phyloP scores from a whole-genome alignment of 2,113 vertebrate genomes.

The Charina bottae region DNA sequence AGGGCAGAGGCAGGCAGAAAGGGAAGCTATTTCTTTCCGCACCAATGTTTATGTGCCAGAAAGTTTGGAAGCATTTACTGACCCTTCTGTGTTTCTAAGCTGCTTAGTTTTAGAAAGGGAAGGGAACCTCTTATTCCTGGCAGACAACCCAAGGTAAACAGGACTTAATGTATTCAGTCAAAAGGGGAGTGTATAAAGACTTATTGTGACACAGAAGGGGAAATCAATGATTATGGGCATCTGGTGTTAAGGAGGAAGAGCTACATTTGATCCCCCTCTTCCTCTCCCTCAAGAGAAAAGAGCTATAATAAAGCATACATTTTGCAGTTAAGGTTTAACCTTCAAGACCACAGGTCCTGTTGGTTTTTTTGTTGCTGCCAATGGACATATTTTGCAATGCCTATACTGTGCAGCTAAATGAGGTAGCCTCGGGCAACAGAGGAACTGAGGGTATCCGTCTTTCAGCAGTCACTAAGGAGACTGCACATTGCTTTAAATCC shows the following conservation, averaged over 20 bases:
- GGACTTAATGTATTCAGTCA: conserved; percentile 35
- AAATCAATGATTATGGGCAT: neutral
- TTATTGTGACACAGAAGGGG: conserved; percentile 13
- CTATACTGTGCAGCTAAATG: neutral
- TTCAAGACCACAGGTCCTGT: neutral
- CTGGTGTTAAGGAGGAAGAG: neutral
- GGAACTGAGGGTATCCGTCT: conserved; percentile 3
- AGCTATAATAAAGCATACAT: neutral
- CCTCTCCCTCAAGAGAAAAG: neutral
- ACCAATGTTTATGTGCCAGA: conserved; percentile 25
- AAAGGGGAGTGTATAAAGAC: conserved; percentile 43
- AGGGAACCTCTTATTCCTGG: conserved; percentile 48
- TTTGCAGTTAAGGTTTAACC: neutral
- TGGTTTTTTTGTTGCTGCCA: neutral
- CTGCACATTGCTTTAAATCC: neutral
- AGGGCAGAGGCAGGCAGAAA: conserved; percentile 26
- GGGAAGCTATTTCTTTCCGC: conserved; percentile 31
- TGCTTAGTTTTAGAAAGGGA: conserved; percentile 19
- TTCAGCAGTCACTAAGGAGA: conserved; percentile 15
- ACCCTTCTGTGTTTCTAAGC: conserved; percentile 33
- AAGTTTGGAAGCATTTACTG: conserved; percentile 39
- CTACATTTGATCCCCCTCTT: neutral
- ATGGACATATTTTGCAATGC: neutral
- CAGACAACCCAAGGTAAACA: conserved; percentile 46
- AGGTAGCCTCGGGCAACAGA: neutral